Base-by-base conservation (phyloP, 1,140 invertebrate species). In the Bombyx mandarina region DNA sequence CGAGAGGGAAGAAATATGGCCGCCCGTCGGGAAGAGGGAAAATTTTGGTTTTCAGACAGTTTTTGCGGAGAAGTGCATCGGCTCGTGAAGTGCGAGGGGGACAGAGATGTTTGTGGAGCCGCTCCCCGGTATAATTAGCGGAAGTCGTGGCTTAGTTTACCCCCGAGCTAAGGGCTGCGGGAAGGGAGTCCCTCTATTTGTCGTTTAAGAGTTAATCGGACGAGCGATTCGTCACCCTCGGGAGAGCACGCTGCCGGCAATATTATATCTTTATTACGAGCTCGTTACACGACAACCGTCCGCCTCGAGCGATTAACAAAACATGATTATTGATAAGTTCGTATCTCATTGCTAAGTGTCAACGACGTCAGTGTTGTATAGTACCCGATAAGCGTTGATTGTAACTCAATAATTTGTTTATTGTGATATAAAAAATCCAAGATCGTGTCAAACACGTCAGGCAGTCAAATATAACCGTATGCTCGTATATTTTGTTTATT, bases 121-220 rank as follows among this genome's bases (percentile, higher is more conserved):
- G 71, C 79, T 82, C 73, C 74, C 77, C 69, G 69, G 78, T 75
- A 83, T 87, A 86, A 87, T 87, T 84, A 86, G 82, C 79, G 79
- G 78, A 82, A 81, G 80, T 82, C 80, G 80, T 79, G 82, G 84
- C 82, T 87, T 82, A 84, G 83, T 82, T 79, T 78, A 76, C 80
- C 79, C 80, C 78, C 72, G 64, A 62, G 54, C 65, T 57, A 71
- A 78, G 79, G 70, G 69, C 47, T 71, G 74, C 71, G 77, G 71
- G 75, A 71, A 77, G 79, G 77, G 76, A 83, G 79, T 77, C 79
- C 73, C 76, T 85, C 79, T 85, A 83, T 87, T 87, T 87, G 82
- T 84, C 82, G 81, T 83, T 86, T 84, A 82, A 83, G 84, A 87
- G 84, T 87, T 86, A 86, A 87, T 87, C 82, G 79, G 72, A 77